Evolutionary conservation across 2,797 vertebrate species (phyloP), one percentile per base, ranked within the genome.

Genomic region (Gastrophryne carolinensis): DNA sequence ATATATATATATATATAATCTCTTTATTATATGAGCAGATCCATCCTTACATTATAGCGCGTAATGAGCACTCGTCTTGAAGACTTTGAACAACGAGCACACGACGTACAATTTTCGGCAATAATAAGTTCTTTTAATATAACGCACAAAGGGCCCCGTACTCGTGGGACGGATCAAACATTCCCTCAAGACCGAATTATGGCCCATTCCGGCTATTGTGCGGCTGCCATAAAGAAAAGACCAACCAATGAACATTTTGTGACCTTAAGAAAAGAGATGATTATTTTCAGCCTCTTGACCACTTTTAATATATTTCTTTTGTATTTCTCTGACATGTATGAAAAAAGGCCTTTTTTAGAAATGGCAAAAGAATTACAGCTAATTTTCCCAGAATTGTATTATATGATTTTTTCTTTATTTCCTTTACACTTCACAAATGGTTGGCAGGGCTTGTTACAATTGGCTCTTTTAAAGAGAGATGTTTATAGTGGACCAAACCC

Each of bases 101-200:
- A 17, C 32, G 44, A 37, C 37, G 44, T 37, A 12, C 3, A 61
- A 68, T 53, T 47, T 69, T 17, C 54, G 32, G 11, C 56, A 26
- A 63, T 76, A 76, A 76, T 63, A 77, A 54, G 53, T 27, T 41
- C 58, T 57, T 63, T 77, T 71, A 77, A 71, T 77, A 77, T 77
- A 47, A 13, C 44, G 21, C 49, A 77, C 58, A 70, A 77, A 64
- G 58, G 66, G 34, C 73, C 66, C 56, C 29, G 34, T 54, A 35
- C 58, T 77, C 58, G 49, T 37, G 66, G 74, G 49, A 62, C 23
- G 27, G 57, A 77, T 77, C 74, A 77, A 70, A 77, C 66, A 12
- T 35, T 57, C 17, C 41, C 35, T 70, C 56, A 47, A 63, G 66
- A 56, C 35, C 27, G 3, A 8, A 77, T 64, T 70, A 70, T 34